Evolutionary conservation across 2,113 vertebrate species (phyloP).

Genomic region (Mobula hypostoma): DNA sequence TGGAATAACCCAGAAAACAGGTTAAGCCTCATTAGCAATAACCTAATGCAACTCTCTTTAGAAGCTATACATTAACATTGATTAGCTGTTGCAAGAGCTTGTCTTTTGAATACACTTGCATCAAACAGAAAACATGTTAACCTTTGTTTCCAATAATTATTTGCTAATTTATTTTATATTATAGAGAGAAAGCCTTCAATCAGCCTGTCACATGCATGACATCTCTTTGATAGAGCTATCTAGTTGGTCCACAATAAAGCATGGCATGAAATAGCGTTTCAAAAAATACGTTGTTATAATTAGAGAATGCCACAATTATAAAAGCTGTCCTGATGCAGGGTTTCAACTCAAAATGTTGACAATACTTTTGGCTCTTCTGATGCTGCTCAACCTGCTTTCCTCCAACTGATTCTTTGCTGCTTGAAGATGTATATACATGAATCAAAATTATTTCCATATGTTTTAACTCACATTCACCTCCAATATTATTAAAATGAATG

Average conservation of each 20-base stretch:
- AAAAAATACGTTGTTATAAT: background rate
- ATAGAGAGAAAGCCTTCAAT: background rate
- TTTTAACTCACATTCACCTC: background rate
- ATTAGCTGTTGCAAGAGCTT: background rate
- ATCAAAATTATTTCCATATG: background rate
- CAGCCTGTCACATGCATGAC: background rate
- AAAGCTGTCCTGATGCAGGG: too few species aligned
- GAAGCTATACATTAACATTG: background rate
- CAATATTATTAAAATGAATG: background rate
- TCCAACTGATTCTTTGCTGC: background rate
- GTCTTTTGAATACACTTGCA: background rate
- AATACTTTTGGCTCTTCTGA: too few species aligned
- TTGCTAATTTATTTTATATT: background rate
- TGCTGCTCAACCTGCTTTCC: too few species aligned
- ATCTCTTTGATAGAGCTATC: background rate
- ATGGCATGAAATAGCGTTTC: background rate
- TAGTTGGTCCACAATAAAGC: background rate
- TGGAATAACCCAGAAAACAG: background rate
- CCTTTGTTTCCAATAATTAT: background rate
- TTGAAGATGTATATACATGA: background rate
- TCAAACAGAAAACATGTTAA: background rate
- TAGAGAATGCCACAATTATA: background rate
- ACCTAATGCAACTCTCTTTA: background rate
- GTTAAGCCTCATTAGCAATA: background rate
- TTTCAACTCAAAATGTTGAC: too few species aligned